These are phyloP conservation scores for Machimus rusticus DNA, from an alignment of 2,888 invertebrate genomes.

Conservation along the genomic window DNA sequence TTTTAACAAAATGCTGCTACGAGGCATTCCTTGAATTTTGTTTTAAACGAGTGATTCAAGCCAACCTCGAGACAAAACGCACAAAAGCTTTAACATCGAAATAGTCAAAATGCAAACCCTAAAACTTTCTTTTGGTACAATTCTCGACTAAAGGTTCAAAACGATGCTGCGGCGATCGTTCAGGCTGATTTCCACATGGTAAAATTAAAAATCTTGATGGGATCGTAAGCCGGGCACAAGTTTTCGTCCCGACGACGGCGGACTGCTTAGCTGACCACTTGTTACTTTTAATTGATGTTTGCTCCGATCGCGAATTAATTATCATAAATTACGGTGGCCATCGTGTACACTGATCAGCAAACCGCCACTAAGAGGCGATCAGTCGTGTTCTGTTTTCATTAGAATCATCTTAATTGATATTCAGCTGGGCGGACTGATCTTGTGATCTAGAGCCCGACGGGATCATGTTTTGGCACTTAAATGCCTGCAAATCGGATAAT, in stretches of 20 bases:
- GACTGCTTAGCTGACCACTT: conserved; percentile 25
- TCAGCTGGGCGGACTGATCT: conserved; percentile 26
- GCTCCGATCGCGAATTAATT: conserved; percentile 33
- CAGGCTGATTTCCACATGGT: background rate
- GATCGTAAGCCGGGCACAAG: background rate
- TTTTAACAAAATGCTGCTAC: no score
- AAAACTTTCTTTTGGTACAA: background rate
- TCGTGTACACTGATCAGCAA: conserved; percentile 20
- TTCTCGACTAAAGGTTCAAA: background rate
- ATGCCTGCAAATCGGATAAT: conserved; percentile 24
- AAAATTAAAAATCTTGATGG: background rate
- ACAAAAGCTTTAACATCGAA: background rate
- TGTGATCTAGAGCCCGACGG: conserved; percentile 2
- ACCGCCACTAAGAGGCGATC: conserved; percentile 23
- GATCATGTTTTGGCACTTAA: conserved; percentile 43
- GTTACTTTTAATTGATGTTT: conserved; percentile 39
- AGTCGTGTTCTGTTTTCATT: conserved; percentile 37
- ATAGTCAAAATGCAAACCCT: background rate
- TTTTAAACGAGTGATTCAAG: no score
- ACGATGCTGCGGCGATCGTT: background rate
- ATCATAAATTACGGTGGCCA: conserved; percentile 30
- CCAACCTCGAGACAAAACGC: no score
- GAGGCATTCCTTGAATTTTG: no score
- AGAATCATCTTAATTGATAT: conserved; percentile 33
- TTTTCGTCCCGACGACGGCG: background rate